Percentiles rank a stretch among this genome's conserved stretches.
Conservation (phyloP, 1,140 invertebrate genomes). For the Tigriopus japonicus region DNA sequence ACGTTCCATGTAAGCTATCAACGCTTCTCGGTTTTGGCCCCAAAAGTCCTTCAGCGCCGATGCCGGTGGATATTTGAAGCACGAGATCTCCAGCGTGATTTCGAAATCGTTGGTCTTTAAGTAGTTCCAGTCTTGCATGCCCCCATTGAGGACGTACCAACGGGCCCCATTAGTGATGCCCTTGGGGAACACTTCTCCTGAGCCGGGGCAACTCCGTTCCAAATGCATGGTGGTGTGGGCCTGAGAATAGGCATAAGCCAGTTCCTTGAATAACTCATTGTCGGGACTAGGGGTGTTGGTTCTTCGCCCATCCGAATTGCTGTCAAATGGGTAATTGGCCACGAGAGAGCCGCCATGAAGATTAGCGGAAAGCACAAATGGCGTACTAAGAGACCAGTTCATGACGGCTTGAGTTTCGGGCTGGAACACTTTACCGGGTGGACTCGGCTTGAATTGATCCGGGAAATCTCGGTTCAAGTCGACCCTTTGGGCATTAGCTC, state of each 20-base stretch:
- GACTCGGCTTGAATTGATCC: conserved; percentile 32
- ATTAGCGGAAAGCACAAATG: conserved; percentile 91
- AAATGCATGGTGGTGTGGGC: conserved; percentile 60
- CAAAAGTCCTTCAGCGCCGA: background rate
- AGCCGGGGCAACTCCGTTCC: conserved; percentile 42
- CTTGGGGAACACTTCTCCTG: conserved; percentile 47
- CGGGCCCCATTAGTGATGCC: conserved; percentile 81
- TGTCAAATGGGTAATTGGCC: conserved; percentile 84
- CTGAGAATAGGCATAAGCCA: conserved; percentile 61
- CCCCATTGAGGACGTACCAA: conserved; percentile 66
- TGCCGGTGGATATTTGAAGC: background rate
- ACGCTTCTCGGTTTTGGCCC: background rate
- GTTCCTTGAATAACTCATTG: conserved; percentile 55
- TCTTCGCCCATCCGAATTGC: conserved; percentile 24
- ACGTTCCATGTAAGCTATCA: background rate
- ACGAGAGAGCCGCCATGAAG: conserved; percentile 83
- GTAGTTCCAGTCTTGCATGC: conserved; percentile 95
- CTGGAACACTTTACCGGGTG: background rate
- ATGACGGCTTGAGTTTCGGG: conserved; percentile 44
- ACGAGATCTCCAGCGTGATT: background rate
- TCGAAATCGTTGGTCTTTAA: conserved; percentile 67
- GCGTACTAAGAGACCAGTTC: conserved; percentile 61
- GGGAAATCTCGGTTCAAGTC: conserved; percentile 97
- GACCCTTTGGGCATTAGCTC: conserved; percentile 51
- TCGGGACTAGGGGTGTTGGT: conserved; percentile 46